Base-by-base conservation (phyloP, 2,888 invertebrate genomes). In the Dasysyrphus albostriatus region DNA sequence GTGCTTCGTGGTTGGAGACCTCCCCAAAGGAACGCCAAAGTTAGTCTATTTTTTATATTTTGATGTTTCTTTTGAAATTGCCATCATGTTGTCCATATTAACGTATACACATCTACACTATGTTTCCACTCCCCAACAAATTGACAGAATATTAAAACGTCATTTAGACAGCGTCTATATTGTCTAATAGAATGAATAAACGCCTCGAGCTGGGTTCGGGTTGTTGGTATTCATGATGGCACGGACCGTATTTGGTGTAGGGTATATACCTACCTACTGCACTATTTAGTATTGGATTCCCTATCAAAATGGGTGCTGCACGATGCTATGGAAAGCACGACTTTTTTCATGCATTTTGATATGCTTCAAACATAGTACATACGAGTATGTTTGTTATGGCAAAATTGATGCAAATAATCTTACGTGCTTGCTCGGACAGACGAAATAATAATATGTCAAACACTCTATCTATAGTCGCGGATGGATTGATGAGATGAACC, bases 61-160 rank as follows among this genome's bases (percentile, higher is more conserved):
- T 65, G 32, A 44, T 59, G 16, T 74, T 81, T 44, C 67, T 37
- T 51, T 47, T 39, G 34, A 80, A 77, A 82, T 63, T 77, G 49
- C 37, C 51, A 44, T 63, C 44, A 47, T 63, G 67, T 65, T 76
- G 63, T 42, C n/a, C 44, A 32, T 19, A 44, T 24, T 70, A 72
- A 56, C 39, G 37, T 34, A 34, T 5, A n/a, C n/a, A 14, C n/a
- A 9, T 16, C 56, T 16, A 58, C n/a, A 56, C 34, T 58, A 9
- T 58, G 34, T 51, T 47, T 74, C 75, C 76, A 76, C 81, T 84
- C 84, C 83, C 59, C 58, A 72, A 80, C 70, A 84, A 84, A 81
- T 84, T 81, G 83, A 84, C 81, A 81, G 76, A 81, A 84, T 84
- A 84, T 84, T 81, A 84, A 84, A 81, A 72, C 58, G 58, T 63